Conservation (phyloP, 2,113 vertebrate species). For the Takifugu flavidus region DNA sequence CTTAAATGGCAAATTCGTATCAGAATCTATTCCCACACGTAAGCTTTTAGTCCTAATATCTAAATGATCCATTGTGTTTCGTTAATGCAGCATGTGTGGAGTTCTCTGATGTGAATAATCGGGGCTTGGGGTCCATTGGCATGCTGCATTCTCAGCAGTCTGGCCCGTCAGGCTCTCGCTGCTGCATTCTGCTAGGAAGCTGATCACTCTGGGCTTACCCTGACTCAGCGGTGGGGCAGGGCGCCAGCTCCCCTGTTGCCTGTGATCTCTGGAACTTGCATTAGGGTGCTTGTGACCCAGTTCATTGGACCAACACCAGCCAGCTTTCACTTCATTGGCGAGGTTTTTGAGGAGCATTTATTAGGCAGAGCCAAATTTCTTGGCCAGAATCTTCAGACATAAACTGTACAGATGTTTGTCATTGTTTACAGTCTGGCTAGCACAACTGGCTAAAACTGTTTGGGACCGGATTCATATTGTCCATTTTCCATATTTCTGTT, state of each 20-base stretch:
- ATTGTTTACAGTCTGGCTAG: no score
- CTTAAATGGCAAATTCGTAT: not conserved
- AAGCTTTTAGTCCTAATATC: not conserved
- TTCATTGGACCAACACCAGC: constrained; percentile 36
- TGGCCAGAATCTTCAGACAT: constrained; percentile 2
- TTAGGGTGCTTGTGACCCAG: constrained; percentile 51
- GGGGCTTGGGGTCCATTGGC: constrained; percentile 33
- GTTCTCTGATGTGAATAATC: constrained; percentile 50
- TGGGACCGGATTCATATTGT: not conserved
- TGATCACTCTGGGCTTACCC: constrained; percentile 47
- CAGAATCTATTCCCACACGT: not conserved
- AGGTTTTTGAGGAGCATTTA: constrained; percentile 24
- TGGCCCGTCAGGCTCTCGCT: constrained; percentile 37
- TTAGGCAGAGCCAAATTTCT: constrained; percentile 17
- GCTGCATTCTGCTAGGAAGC: constrained; percentile 46
- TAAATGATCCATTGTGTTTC: constrained; percentile 37
- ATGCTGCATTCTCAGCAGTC: constrained; percentile 52
- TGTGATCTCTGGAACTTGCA: constrained; percentile 50
- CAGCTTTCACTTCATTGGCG: constrained; percentile 21
- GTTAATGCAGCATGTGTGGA: constrained; percentile 37
- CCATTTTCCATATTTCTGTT: constrained; percentile 9
- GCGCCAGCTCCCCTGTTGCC: constrained; percentile 54
- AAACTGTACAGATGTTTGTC: no score
- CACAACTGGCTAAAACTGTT: no score
- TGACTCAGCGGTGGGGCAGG: constrained; percentile 57